Evolutionary conservation across 2,888 invertebrate genomes (phyloP).

Genomic region (Rhamnusium bicolor): DNA sequence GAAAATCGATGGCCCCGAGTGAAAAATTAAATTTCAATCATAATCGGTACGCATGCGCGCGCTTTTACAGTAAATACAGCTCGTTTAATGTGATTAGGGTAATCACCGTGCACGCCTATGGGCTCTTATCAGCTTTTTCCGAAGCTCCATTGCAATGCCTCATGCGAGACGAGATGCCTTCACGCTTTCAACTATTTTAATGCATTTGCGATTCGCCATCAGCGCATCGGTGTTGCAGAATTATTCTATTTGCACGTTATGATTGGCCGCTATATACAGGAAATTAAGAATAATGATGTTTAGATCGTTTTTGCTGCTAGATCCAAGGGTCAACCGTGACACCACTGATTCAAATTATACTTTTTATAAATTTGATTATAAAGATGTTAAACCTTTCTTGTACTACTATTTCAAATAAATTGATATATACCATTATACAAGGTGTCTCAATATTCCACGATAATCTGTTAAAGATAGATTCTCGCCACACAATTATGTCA

Average conservation of each 20-base stretch:
- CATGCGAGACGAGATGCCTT: conserved; percentile 44
- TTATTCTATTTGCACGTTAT: conserved; percentile 13
- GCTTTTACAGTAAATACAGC: conserved; percentile 38
- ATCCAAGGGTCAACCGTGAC: background rate
- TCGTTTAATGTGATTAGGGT: conserved; percentile 65
- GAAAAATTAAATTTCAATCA: conserved; percentile 63
- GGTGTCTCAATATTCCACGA: no score
- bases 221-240: conserved; percentile 16
- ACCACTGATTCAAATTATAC: background rate
- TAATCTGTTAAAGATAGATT: no score
- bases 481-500: no score
- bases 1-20: conserved; percentile 60
- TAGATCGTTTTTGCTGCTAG: background rate
- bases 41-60: conserved; percentile 55
- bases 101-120: conserved; percentile 55
- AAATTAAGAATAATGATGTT: conserved; percentile 7
- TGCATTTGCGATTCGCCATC: conserved; percentile 42
- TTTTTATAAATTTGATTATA: background rate
- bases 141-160: conserved; percentile 16
- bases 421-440: no score
- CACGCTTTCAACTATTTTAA: conserved; percentile 53
- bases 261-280: background rate
- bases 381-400: no score
- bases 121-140: conserved; percentile 24
- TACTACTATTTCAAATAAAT: background rate